Percentiles rank a stretch among this genome's conserved stretches.
Evolutionary conservation across 2,113 vertebrate species (phyloP).

Genomic region (Psophia crepitans): DNA sequence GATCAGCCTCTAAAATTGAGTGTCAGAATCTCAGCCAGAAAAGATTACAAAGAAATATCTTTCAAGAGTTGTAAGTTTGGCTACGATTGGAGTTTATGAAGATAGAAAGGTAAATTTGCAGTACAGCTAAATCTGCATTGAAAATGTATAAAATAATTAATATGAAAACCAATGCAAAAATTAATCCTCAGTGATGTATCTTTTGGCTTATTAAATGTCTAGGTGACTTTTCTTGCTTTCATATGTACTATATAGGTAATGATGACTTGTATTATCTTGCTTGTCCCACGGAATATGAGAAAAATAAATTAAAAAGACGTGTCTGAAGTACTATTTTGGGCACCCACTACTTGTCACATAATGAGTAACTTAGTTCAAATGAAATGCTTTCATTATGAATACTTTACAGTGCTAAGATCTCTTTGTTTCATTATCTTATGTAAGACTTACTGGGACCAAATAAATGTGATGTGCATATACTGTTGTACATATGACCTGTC

Average conservation of each 20-base stretch:
- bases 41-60: not conserved
- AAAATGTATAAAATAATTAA: not conserved
- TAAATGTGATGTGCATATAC: not conserved
- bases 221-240: not conserved
- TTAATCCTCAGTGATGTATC: not conserved
- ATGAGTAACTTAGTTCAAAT: not conserved
- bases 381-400: not conserved
- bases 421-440: not conserved
- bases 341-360: not conserved
- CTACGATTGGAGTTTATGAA: not conserved
- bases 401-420: not conserved
- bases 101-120: not conserved
- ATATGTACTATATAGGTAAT: not conserved
- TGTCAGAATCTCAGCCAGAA: not conserved
- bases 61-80: not conserved
- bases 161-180: not conserved
- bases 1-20: not conserved
- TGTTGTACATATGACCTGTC: not conserved
- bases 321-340: not conserved
- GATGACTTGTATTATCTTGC: not conserved
- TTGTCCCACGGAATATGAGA: not conserved
- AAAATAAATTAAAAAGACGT: not conserved
- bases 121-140: not conserved
- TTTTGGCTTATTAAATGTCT: not conserved
- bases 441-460: not conserved